Percentiles rank a stretch among this genome's conserved stretches.
Conservation (phyloP, 1,140 invertebrate genomes). For the Ceratoteleas bidentatus region DNA sequence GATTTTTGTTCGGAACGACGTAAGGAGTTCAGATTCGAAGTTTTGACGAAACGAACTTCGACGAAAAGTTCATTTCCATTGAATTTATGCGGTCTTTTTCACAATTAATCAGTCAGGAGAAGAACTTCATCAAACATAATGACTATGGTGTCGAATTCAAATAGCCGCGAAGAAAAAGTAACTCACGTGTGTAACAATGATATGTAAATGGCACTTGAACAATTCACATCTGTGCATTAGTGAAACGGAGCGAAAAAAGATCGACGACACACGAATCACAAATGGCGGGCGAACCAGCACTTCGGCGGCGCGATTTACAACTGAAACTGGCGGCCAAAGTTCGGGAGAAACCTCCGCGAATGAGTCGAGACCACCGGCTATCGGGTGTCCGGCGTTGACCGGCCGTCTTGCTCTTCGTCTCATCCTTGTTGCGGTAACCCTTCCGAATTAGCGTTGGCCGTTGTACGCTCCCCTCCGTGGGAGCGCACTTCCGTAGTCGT, state of each 20-base stretch:
- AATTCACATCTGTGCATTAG: conserved; percentile 58
- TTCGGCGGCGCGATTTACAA: conserved; percentile 68
- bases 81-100: too few species aligned
- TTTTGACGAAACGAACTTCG: background rate
- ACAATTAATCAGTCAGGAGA: too few species aligned
- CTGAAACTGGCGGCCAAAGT: conserved; percentile 68
- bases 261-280: conserved; percentile 33
- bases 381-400: conserved; percentile 64
- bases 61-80: background rate
- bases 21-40: too few species aligned
- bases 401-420: conserved; percentile 28
- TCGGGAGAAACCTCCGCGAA: conserved; percentile 68
- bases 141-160: too few species aligned
- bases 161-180: background rate
- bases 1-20: too few species aligned
- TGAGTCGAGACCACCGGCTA: conserved; percentile 60
- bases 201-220: conserved; percentile 57
- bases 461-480: conserved; percentile 27
- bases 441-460: conserved; percentile 16
- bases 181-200: conserved; percentile 53
- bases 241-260: conserved; percentile 32
- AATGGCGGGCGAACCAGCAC: conserved; percentile 50
- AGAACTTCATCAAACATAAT: too few species aligned
- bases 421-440: conserved; percentile 14
- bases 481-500: too few species aligned